A percentile compares a stretch with the other conserved stretches of the same genome.
phyloP scores from a whole-genome alignment of 2,888 invertebrate genomes.

The Yponomeuta plumbellus region DNA sequence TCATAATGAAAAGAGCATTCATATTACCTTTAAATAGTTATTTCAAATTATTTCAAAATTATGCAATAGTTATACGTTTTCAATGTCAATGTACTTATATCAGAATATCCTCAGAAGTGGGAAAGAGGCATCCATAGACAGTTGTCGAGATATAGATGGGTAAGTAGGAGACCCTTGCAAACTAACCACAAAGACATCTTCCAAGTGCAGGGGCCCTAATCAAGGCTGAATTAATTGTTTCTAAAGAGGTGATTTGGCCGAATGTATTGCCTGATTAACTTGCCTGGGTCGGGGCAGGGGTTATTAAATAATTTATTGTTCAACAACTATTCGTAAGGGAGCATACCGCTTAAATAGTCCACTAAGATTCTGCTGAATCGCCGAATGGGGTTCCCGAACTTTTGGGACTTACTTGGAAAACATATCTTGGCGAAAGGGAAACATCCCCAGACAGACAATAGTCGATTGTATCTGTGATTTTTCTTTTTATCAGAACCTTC shows the following conservation, averaged over 20 bases:
- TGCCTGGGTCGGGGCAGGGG: constrained; percentile 52
- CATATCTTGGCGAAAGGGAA: neutral
- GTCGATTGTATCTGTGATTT: neutral
- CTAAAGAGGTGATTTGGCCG: constrained; percentile 62
- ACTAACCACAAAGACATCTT: constrained; percentile 34
- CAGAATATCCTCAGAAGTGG: too few relatives aligned
- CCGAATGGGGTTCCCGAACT: constrained; percentile 8
- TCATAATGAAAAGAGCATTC: too few relatives aligned
- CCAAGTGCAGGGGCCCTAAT: constrained; percentile 42
- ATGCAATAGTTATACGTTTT: too few relatives aligned
- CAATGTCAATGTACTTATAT: too few relatives aligned
- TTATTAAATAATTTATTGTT: constrained; percentile 75
- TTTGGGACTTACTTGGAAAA: constrained; percentile 3
- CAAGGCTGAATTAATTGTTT: constrained; percentile 63
- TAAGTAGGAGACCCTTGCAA: neutral
- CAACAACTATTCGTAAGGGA: constrained; percentile 60
- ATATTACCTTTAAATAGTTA: too few relatives aligned
- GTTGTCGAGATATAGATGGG: neutral
- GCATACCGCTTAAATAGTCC: constrained; percentile 45
- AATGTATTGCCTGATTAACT: constrained; percentile 67
- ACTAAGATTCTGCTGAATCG: constrained; percentile 52
- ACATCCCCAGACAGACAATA: neutral
- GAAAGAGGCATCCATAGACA: too few relatives aligned
- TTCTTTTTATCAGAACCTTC: neutral
- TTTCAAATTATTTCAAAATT: too few relatives aligned